Evolutionary conservation across 2,797 vertebrate genomes (phyloP), one percentile per base, ranked within the genome.

Genomic region (Lepilemur septentrionalis): DNA sequence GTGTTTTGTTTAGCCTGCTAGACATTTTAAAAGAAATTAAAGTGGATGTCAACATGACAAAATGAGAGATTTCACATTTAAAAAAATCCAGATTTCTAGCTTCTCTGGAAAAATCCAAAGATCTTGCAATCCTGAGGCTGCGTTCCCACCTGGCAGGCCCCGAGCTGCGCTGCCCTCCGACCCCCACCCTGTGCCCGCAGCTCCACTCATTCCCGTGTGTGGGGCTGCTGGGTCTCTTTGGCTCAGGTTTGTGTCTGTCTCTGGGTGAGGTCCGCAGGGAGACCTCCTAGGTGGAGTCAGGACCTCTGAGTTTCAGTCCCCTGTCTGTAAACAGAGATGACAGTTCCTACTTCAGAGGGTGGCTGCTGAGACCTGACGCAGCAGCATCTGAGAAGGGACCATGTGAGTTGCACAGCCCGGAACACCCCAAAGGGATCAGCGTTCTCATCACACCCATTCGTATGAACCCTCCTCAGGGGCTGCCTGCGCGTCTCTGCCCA

Each of bases 71-170:
- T 95, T 89, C 89, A 73, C n/a, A 89, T 93, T 93, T 95, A 7
- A 30, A 91, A 91, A 93, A 93, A 85, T 81, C 69, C 79, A 92
- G 85, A 89, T 95, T 89, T 92, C 55, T 28, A 73, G 38, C 22
- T 93, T 94, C 75, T 94, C 87, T 94, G 91, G 96, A 96, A 97
- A 95, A 97, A 92, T 43, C 75, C 79, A 65, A 80, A 92, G 83
- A 61, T 76, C 93, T 96, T 1, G 0, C 30, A 89, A 83, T 89
- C 65, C 79, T 9, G 41, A 57, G 85, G 82, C 79, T 93, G 57
- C 72, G 10, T 57, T 72, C 86, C 94, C 78, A 80, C 57, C 82
- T 83, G 97, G 91, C 69, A 13, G 9, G 30, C 61, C 32, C 35
- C 0, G 12, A 52, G 46, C 12, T 20, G 43, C 0, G 5, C 30